Percentiles rank a stretch among this genome's conserved stretches.
Evolutionary conservation across 2,113 vertebrate species (phyloP).

Genomic region (Pteronura brasiliensis): DNA sequence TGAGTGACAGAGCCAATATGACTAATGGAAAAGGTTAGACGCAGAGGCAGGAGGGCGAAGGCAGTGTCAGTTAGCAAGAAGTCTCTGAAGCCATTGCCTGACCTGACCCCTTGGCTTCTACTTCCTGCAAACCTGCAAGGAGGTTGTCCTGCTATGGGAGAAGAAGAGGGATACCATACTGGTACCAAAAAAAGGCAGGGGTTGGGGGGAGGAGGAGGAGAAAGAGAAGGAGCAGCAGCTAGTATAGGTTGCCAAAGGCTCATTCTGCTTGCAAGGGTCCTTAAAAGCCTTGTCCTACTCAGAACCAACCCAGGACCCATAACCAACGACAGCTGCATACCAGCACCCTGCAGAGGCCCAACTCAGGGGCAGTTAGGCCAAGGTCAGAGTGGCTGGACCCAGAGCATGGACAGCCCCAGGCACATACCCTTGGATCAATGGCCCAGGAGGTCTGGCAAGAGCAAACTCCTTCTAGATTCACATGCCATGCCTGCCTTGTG

Average conservation of each 20-base stretch:
- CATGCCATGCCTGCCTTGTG: neutral
- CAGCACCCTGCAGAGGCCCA: neutral
- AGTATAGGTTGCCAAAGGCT: neutral
- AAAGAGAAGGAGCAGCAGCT: neutral
- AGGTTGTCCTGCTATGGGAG: neutral
- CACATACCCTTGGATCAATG: neutral
- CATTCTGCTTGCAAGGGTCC: neutral
- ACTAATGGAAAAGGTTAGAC: neutral
- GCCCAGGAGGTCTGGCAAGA: neutral
- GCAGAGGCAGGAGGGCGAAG: neutral
- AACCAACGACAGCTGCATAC: neutral
- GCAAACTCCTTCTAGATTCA: no score
- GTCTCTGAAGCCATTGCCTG: neutral
- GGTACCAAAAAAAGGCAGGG: no score
- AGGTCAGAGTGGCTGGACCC: neutral
- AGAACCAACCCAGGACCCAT: neutral
- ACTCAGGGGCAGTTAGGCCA: no score
- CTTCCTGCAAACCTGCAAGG: neutral
- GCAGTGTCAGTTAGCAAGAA: neutral
- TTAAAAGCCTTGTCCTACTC: neutral
- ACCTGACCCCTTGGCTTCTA: neutral
- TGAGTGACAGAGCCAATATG: neutral
- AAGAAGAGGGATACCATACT: neutral
- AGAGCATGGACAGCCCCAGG: neutral
- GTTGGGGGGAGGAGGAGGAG: no score